Evolutionary conservation across 23 tunicate species (phyloP), one percentile per base, ranked within the genome.

Genomic region (Trididemnum nubilum): DNA sequence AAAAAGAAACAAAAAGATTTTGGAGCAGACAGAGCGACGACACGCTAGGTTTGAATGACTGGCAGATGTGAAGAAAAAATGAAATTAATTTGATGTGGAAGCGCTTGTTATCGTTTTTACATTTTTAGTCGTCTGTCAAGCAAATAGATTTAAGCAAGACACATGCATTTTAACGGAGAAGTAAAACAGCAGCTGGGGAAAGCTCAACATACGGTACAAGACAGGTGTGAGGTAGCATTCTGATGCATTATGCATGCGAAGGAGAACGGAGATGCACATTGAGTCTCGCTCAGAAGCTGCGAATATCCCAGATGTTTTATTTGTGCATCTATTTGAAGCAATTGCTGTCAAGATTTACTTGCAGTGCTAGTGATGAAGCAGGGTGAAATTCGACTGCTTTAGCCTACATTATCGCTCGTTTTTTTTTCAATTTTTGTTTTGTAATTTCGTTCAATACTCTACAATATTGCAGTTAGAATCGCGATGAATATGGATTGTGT

Each of bases 71-170:
- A 38, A 31, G 76, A 83, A 85, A 85, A 76, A 70, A 73, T 36
- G 81, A 76, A 85, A 76, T 85, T 76, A 85, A 85, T 85, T 85
- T 85, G 88, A 76, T 76, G 73, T 52, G 69, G 76, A 71, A 82
- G 67, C 71, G 25, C 24, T 73, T 25, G 79, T 73, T 73, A 40
- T 73, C 79, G 79, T 73, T 73, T 39, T 73, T 21, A 73, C 59
- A 44, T 44, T 73, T 34, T 69, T 34, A 27, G 67, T 4, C 74
- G 74, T 69, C 74, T 69, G 74, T 69, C 74, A 34, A 69, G 74
- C 82, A 59, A 31, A 51, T 38, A 24, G 52, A 21, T 1, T 35
- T 7, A 15, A 9, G 15, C 44, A 33, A 60, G 76, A 2, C 38
- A 70, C 26, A n/a, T 37, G 59, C 60, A 36, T 76, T 51, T 44